phyloP scores from a whole-genome alignment of 2,113 vertebrate genomes.

The Aix galericulata region DNA sequence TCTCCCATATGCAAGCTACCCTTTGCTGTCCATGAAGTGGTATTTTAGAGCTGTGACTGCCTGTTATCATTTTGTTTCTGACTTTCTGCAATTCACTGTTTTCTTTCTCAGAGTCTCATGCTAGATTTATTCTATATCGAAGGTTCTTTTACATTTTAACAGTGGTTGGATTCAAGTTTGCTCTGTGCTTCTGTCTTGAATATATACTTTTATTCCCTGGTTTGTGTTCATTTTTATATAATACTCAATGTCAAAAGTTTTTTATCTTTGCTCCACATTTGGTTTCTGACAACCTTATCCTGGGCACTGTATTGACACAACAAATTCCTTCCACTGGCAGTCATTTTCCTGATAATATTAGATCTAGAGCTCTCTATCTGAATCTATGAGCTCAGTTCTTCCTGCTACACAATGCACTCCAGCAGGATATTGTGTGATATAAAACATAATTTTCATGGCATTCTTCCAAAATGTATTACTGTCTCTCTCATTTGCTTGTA shows the following conservation, averaged over 20 bases:
- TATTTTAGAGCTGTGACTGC: background rate
- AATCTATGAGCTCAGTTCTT: conserved; percentile 1
- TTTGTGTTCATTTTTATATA: background rate
- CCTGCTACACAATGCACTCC: background rate
- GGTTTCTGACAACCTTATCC: background rate
- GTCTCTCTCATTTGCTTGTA: background rate
- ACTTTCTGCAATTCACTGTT: background rate
- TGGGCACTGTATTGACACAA: background rate
- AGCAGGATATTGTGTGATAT: background rate
- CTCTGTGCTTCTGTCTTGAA: background rate
- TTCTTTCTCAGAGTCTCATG: background rate
- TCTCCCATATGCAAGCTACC: background rate
- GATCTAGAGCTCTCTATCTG: conserved; percentile 14
- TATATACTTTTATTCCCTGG: background rate
- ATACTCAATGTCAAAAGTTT: background rate
- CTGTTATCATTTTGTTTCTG: background rate
- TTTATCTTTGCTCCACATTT: background rate
- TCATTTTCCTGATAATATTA: conserved; percentile 26
- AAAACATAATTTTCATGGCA: conserved; percentile 2
- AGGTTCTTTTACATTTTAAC: background rate
- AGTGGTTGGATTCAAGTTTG: background rate
- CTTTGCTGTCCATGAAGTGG: background rate
- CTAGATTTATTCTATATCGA: background rate
- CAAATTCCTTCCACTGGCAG: conserved; percentile 16
- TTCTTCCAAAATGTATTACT: background rate